Conservation (phyloP, 2,888 invertebrate species). For the Lagria hirta region DNA sequence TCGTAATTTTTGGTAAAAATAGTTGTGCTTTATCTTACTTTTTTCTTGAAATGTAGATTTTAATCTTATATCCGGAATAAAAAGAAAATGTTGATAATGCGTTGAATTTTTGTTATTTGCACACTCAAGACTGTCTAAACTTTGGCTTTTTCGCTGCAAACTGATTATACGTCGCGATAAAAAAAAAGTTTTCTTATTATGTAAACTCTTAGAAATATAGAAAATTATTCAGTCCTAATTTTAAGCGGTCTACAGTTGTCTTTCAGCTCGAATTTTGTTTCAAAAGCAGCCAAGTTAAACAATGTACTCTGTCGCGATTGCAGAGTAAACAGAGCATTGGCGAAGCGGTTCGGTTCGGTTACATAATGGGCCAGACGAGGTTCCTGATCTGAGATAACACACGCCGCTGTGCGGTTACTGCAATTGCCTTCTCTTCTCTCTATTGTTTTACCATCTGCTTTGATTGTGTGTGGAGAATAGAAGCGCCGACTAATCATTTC, state of each 20-base stretch:
- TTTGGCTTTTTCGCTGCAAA: conserved; percentile 2
- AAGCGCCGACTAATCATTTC: conserved; percentile 38
- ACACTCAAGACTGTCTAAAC: too few relatives aligned
- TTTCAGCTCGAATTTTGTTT: too few relatives aligned
- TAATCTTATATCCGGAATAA: too few relatives aligned
- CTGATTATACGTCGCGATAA: conserved; percentile 1
- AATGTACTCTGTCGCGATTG: conserved; percentile 18
- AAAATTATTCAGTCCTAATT: conserved; percentile 1
- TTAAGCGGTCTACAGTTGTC: not conserved
- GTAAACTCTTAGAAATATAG: conserved; percentile 2
- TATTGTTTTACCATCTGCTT: conserved; percentile 39
- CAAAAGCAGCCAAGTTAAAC: conserved; percentile 21
- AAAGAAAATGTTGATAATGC: too few relatives aligned
- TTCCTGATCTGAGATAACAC: conserved; percentile 34
- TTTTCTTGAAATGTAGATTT: too few relatives aligned
- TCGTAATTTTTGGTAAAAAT: too few relatives aligned
- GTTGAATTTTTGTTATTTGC: too few relatives aligned
- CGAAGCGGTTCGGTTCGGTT: conserved; percentile 17
- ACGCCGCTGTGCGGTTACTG: conserved; percentile 30
- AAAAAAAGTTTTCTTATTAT: too few relatives aligned
- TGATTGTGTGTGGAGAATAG: conserved; percentile 34
- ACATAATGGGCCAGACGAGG: conserved; percentile 21
- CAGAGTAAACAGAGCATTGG: conserved; percentile 20
- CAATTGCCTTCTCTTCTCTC: conserved; percentile 34
- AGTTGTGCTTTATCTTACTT: too few relatives aligned